Evolutionary conservation across 2,888 invertebrate species (phyloP), one percentile per base, ranked within the genome.

Genomic region (Anodontia alba): DNA sequence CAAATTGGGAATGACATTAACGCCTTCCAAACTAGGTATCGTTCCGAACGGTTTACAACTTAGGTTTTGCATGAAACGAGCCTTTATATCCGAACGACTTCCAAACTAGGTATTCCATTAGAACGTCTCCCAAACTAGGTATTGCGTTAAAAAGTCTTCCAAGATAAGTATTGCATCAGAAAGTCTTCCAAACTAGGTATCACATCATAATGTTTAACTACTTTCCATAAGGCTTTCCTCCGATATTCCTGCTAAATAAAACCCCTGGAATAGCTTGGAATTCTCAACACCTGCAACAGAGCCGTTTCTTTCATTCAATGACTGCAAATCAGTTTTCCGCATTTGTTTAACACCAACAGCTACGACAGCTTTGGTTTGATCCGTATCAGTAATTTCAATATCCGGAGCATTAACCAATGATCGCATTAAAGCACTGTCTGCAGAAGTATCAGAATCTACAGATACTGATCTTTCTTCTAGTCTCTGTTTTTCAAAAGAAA

Each of bases 331-430:
- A 17, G 38, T 69, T 67, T 67, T 67, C 15, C 3, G 2, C 26
- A 26, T n/a, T 2, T 31, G n/a, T 33, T 67, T 42, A 17, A 31
- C 7, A 1, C 5, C 43, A 10, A n/a, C 2, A 26, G 20, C 29
- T 26, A 31, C n/a, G 33, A 33, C 31, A 26, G 69, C 70, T 17
- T 8, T 62, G 17, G 1, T 31, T 3, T 26, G 1, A 33, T 74
- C 70, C 31, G 51, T 43, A 20, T 68, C 31, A 20, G 78, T 70
- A 12, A 78, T 46, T 70, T 70, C 49, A 29, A 78, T 70, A 3
- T 17, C 7, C 15, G 78, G 78, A 17, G 57, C 38, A 49, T 38
- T 70, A 23, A 33, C n/a, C 1, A 74, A 12, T 10, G 54, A 29
- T 29, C 68, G 46, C 17, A 73, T 38, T 17, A 54, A 12, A 15